Conservation (phyloP, 1,140 invertebrate species). For the Panagrolaimus sp. region DNA sequence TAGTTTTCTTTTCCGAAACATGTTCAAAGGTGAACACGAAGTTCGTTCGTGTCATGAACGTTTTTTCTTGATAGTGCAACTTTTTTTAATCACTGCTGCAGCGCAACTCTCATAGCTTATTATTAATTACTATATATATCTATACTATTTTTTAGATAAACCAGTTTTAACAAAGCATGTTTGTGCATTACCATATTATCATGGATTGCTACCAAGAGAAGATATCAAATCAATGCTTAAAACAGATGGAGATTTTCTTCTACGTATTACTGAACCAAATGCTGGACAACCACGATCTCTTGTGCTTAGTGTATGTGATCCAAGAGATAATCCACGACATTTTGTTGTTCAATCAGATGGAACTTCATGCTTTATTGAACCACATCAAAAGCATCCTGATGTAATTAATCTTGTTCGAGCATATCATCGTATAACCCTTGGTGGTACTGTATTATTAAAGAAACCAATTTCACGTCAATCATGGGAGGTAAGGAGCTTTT, state of each 20-base stretch:
- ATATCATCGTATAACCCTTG: constrained; percentile 8
- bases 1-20: no score
- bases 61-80: no score
- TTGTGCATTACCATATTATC: background rate
- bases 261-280: constrained; percentile 27
- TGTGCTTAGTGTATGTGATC: constrained; percentile 18
- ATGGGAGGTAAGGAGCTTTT: constrained; percentile 11
- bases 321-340: constrained; percentile 14
- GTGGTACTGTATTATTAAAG: background rate
- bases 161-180: background rate
- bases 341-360: background rate
- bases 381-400: background rate
- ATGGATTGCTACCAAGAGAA: constrained; percentile 21
- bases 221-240: constrained; percentile 26
- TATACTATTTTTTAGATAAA: no score
- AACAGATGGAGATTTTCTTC: constrained; percentile 24
- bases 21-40: no score
- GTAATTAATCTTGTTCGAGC: background rate
- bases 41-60: no score
- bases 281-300: constrained; percentile 20
- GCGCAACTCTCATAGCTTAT: no score
- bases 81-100: no score
- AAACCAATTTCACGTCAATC: background rate
- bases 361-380: background rate
- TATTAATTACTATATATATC: no score